A percentile compares a stretch with the other conserved stretches of the same genome.
Conservation (phyloP, 2,888 invertebrate genomes). For the Emmelina monodactyla region DNA sequence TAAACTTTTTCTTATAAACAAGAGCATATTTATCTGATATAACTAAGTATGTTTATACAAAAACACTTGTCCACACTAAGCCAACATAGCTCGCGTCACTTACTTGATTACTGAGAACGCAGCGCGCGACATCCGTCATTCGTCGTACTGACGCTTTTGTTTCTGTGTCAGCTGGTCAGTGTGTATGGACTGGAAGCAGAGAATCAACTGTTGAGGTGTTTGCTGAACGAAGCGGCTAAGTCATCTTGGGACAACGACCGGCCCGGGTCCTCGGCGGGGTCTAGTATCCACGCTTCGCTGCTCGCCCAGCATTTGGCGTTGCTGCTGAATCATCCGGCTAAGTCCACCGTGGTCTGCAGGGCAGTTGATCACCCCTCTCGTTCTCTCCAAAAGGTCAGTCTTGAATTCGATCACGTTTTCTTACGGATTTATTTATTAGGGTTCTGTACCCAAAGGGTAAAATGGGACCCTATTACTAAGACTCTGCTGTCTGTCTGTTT, state of each 20-base stretch:
- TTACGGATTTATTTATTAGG: background rate
- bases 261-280: conserved; percentile 75
- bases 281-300: conserved; percentile 75
- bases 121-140: no score
- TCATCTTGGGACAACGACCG: conserved; percentile 74
- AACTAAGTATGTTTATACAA: no score
- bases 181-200: conserved; percentile 96
- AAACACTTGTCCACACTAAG: no score
- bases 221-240: conserved; percentile 81
- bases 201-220: conserved; percentile 94
- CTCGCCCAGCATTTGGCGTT: conserved; percentile 66
- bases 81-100: no score
- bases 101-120: no score
- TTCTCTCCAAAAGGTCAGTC: conserved; percentile 70
- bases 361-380: conserved; percentile 84
- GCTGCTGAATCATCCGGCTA: conserved; percentile 84
- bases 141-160: no score
- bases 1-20: no score
- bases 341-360: conserved; percentile 87
- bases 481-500: no score
- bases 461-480: no score
- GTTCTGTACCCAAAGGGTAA: background rate
- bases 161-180: conserved; percentile 78
- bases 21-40: no score
- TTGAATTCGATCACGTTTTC: conserved; percentile 25